Percentiles rank a stretch among this genome's conserved stretches.
These are phyloP conservation scores for Eristalis tenax DNA, from an alignment of 2,888 invertebrate species.

Conservation along the genomic window DNA sequence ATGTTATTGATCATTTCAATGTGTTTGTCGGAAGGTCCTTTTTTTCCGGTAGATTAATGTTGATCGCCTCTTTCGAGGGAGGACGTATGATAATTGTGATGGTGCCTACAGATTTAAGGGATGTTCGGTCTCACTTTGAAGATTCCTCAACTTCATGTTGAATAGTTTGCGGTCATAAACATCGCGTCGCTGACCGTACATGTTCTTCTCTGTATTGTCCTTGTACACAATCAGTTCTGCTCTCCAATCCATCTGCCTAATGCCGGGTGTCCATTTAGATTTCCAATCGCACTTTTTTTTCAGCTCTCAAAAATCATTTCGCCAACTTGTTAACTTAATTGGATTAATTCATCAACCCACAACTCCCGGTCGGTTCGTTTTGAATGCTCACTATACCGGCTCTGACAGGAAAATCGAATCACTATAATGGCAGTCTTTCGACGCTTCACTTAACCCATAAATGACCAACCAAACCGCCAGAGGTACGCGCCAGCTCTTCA, in stretches of 20 bases:
- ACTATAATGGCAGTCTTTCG: not conserved
- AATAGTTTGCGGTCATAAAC: too few species aligned
- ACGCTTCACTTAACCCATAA: slow-evolving; percentile 42
- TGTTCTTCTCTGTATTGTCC: too few species aligned
- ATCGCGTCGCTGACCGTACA: too few species aligned
- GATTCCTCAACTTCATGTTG: too few species aligned
- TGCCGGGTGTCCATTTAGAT: too few species aligned
- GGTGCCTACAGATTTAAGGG: not conserved
- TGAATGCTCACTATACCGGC: slow-evolving; percentile 36
- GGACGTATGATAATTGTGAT: not conserved
- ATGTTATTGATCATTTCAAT: slow-evolving; percentile 33
- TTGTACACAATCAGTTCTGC: too few species aligned
- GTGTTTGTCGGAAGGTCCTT: not conserved
- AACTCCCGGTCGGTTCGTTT: not conserved
- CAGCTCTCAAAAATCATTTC: too few species aligned
- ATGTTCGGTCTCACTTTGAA: too few species aligned
- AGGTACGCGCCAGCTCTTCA: slow-evolving; percentile 59
- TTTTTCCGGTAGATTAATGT: not conserved
- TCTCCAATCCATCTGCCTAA: too few species aligned
- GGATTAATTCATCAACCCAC: not conserved
- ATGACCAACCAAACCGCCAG: slow-evolving; percentile 31
- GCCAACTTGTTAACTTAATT: not conserved
- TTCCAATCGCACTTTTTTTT: too few species aligned
- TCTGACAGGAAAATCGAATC: slow-evolving; percentile 38
- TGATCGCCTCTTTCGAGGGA: not conserved